phyloP scores from a whole-genome alignment of 2,888 invertebrate species.

The Orthosia incerta region DNA sequence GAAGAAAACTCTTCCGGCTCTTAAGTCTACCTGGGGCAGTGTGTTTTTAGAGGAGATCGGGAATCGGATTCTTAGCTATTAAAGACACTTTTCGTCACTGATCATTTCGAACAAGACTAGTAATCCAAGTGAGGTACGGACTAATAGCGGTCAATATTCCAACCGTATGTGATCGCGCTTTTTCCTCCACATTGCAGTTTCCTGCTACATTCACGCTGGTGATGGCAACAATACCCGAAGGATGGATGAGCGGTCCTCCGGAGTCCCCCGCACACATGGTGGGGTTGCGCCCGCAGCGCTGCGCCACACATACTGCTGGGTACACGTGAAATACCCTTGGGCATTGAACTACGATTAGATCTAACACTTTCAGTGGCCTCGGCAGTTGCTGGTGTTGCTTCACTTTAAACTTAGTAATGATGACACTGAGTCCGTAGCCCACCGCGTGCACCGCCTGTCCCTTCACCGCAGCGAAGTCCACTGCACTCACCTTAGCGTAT shows the following conservation, averaged over 20 bases:
- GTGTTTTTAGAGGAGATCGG: too few species aligned
- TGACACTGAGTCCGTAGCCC: constrained; percentile 3
- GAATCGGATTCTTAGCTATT: background rate
- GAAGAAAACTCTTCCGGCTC: too few species aligned
- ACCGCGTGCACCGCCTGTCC: constrained; percentile 9
- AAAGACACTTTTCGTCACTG: constrained; percentile 8
- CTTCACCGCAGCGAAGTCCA: constrained; percentile 4
- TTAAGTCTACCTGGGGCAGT: too few species aligned
- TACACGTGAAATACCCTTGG: constrained; percentile 3
- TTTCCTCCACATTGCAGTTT: constrained; percentile 13
- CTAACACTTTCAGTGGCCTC: constrained; percentile 5
- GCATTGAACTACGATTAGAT: constrained; percentile 13
- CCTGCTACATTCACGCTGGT: constrained; percentile 17
- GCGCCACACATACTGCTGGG: constrained; percentile 16
- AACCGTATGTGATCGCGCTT: constrained; percentile 7
- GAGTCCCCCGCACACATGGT: constrained; percentile 28
- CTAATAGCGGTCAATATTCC: constrained; percentile 27
- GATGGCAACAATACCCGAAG: constrained; percentile 31
- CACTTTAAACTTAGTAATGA: background rate
- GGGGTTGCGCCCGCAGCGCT: constrained; percentile 10
- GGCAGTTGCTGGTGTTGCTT: background rate
- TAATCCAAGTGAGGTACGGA: constrained; percentile 33
- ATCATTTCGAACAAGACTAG: constrained; percentile 12
- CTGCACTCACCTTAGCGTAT: constrained; percentile 26
- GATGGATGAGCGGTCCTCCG: constrained; percentile 19